phyloP scores from a whole-genome alignment of 2,797 vertebrate species.

The Hydrocynus forskahlii region DNA sequence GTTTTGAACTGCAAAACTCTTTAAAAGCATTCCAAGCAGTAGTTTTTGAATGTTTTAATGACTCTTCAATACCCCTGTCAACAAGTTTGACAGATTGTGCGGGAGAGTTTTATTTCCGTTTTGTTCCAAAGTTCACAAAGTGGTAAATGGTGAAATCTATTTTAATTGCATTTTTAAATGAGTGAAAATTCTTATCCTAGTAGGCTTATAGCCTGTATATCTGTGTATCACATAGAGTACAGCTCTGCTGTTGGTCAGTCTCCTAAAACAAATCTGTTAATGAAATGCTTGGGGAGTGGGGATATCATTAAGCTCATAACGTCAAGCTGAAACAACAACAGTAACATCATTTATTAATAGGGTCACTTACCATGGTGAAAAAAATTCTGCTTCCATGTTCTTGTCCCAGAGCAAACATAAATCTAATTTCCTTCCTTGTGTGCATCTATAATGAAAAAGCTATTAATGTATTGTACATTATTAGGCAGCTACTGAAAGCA shows the following conservation, averaged over 20 bases:
- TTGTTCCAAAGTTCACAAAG: too few relatives aligned
- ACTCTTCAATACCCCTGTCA: too few relatives aligned
- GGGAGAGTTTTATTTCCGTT: too few relatives aligned
- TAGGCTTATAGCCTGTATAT: too few relatives aligned
- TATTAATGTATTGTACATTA: conserved; percentile 7
- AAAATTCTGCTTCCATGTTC: conserved; percentile 1
- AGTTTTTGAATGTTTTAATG: too few relatives aligned
- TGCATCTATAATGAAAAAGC: conserved; percentile 10
- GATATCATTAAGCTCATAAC: not conserved
- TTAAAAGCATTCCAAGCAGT: too few relatives aligned
- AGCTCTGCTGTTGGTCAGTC: not conserved
- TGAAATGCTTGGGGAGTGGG: not conserved
- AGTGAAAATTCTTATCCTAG: too few relatives aligned
- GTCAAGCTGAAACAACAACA: conserved; percentile 44
- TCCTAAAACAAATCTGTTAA: not conserved
- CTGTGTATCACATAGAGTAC: not conserved
- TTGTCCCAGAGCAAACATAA: conserved; percentile 12
- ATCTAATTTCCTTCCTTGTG: conserved; percentile 18
- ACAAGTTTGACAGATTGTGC: too few relatives aligned
- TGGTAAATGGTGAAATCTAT: too few relatives aligned
- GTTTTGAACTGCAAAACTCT: too few relatives aligned
- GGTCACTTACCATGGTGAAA: conserved; percentile 27
- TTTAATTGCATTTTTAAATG: too few relatives aligned
- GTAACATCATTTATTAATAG: conserved; percentile 34
- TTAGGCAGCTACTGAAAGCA: conserved; percentile 13